Base-by-base conservation (phyloP, 2,888 invertebrate genomes). In the Barypeithes pellucidus region DNA sequence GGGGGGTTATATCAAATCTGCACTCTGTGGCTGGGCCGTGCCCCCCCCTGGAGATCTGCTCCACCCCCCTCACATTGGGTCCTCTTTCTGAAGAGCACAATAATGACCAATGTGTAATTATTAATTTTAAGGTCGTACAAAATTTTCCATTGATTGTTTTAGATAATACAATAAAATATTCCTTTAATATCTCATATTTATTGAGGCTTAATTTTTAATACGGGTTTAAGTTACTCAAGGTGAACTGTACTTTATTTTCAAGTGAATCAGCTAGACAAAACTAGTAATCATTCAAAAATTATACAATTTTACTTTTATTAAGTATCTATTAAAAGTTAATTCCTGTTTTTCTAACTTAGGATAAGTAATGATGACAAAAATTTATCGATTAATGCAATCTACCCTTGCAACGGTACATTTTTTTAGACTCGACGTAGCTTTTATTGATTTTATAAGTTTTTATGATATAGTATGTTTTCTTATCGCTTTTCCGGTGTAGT, bases 401-500 rank as follows among this genome's bases (percentile, higher is more conserved):
- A 39, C 39, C n/a, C 4, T 47, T 47, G 5, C 47, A 16, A 20
- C 11, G 20, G 20, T 47, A 12, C 9, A 9, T 8, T 41, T 45
- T n/a, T 45, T 16, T 45, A n/a, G 4, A 45, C 7, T 14, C 12
- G 8, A 18, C 45, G 45, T 18, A 45, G 7, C 18, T 16, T 43
- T 45, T 45, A 45, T 45, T 14, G 47, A 47, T 29, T 7, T 47
- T 20, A 20, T 9, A 47, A 47, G 20, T 3, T 16, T 47, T 18
- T 16, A 9, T 47, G 18, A 20, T 18, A 8, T 47, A 18, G 18
- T n/a, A n/a, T n/a, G n/a, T 16, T 47, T 5, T 7, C 3, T 39
- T 47, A 47, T 47, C 47, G 2, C 20, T 16, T 47, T 47, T 47
- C 47, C 47, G 47, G 47, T 47, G 3, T 47, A 47, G 11, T 47